Evolutionary conservation across 2,888 invertebrate species (phyloP), one percentile per base, ranked within the genome.

Genomic region (Halocaridina rubra): DNA sequence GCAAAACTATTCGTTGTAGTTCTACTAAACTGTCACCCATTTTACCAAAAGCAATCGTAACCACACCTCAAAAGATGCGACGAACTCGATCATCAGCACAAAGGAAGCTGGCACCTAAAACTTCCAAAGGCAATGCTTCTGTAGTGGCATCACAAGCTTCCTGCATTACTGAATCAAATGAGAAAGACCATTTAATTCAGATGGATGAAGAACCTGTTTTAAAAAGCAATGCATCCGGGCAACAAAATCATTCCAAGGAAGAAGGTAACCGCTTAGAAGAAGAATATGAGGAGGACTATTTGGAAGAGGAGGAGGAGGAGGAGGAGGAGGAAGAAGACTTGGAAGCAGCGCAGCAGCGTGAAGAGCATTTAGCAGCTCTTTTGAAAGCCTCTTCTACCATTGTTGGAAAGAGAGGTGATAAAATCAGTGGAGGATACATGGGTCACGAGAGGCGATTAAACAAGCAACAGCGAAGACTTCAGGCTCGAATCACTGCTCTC

Each of bases 351-450:
- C 82, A 86, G 79, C 82, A 86, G 69, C 78, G 80, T 32, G 80
- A 86, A 69, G 82, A 86, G 32, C 82, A 86, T 32, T 59, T 86
- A 46, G 86, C 86, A 69, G 86, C 86, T 13, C 82, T 86, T 16
- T 33, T 86, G 59, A 86, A 86, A 75, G 86, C 86, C 24, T 86
- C 86, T 27, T 86, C 86, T 3, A 86, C 86, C 39, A 86, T 86
- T 29, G 71, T 29, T 53, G 53, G 53, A 10, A 53, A 53, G 19
- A 53, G 19, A 19, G 74, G 84, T n/a, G 32, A 78, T 32, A 74
- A 74, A 39, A 29, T 67, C 8, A 76, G 46, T 77, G 82, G 71
- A 8, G 85, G 67, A 24, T 57, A 33, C 39, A 61, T 19, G 22
- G 76, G 53, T n/a, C 61, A 69, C 16, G 86, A 82, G 57, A 59